phyloP scores from a whole-genome alignment of 2,797 vertebrate genomes.

The Poliocrania exsul region DNA sequence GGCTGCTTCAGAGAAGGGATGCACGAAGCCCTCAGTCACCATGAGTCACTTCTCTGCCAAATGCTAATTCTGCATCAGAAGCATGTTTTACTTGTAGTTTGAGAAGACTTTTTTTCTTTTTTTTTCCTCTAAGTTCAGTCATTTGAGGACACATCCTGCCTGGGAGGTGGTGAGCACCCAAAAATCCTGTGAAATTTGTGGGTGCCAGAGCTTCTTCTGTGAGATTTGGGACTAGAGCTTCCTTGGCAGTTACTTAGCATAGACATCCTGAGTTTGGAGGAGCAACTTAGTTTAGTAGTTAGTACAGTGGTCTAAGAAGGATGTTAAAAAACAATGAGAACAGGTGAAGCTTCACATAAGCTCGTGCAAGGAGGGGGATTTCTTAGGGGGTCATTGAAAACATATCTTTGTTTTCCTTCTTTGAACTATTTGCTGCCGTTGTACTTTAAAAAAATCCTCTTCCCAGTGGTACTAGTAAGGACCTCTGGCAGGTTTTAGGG shows the following conservation, averaged over 20 bases:
- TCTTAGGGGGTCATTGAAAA: background rate
- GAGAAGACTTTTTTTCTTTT: background rate
- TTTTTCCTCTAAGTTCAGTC: background rate
- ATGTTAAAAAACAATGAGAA: background rate
- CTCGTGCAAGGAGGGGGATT: background rate
- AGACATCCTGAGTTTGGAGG: background rate
- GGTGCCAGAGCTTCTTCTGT: background rate
- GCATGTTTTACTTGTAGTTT: slow-evolving; percentile 22
- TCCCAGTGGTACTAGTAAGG: background rate
- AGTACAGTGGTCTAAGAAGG: background rate
- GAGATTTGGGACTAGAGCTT: background rate
- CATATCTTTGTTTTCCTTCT: background rate
- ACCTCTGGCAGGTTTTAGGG: background rate
- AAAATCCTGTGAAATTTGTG: slow-evolving; percentile 5
- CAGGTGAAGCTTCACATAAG: background rate
- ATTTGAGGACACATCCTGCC: slow-evolving; percentile 1
- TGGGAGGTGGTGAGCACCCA: slow-evolving; percentile 7
- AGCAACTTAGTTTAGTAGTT: background rate
- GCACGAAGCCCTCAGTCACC: slow-evolving; percentile 36
- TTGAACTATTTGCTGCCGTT: background rate
- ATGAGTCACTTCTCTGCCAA: slow-evolving; percentile 58
- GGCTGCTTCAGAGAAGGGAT: slow-evolving; percentile 23
- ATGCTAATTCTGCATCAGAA: slow-evolving; percentile 53
- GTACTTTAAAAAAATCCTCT: background rate
- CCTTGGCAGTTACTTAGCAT: background rate